phyloP scores from a whole-genome alignment of 2,888 invertebrate genomes.

The Tachina fera region DNA sequence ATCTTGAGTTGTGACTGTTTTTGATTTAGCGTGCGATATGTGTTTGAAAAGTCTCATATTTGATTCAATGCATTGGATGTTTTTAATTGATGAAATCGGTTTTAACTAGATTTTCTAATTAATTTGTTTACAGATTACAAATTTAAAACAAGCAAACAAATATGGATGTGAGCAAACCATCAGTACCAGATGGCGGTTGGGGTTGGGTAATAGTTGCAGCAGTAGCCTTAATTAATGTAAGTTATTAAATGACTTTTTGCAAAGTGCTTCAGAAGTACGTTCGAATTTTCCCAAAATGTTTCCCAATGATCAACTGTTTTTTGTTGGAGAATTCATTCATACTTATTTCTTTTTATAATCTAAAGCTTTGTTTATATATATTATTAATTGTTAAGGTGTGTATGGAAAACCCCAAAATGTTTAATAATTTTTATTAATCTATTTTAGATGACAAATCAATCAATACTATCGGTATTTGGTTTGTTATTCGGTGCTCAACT shows the following conservation, averaged over 20 bases:
- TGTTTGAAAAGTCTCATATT: too few species aligned
- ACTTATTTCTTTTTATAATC: not conserved
- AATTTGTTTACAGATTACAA: constrained; percentile 31
- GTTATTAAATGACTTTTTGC: constrained; percentile 75
- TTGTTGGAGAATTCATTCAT: not conserved
- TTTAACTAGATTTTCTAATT: not conserved
- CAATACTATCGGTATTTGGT: constrained; percentile 88
- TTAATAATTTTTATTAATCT: not conserved
- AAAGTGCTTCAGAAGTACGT: not conserved
- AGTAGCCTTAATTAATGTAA: constrained; percentile 87
- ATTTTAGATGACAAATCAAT: constrained; percentile 87
- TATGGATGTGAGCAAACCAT: constrained; percentile 73
- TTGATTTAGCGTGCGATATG: too few species aligned
- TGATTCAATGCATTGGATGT: too few species aligned
- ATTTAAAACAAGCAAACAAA: constrained; percentile 12
- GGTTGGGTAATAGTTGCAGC: constrained; percentile 89
- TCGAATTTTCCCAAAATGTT: too few species aligned
- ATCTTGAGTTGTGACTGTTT: too few species aligned
- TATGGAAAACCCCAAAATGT: not conserved
- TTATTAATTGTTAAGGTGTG: too few species aligned
- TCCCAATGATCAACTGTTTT: not conserved
- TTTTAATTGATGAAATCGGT: too few species aligned
- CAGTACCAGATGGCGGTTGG: constrained; percentile 88
- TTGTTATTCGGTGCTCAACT: constrained; percentile 87
- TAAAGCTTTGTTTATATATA: too few species aligned